A percentile compares a stretch with the other conserved stretches of the same genome.
phyloP scores from a whole-genome alignment of 1,140 invertebrate genomes.

The Eueides isabella region DNA sequence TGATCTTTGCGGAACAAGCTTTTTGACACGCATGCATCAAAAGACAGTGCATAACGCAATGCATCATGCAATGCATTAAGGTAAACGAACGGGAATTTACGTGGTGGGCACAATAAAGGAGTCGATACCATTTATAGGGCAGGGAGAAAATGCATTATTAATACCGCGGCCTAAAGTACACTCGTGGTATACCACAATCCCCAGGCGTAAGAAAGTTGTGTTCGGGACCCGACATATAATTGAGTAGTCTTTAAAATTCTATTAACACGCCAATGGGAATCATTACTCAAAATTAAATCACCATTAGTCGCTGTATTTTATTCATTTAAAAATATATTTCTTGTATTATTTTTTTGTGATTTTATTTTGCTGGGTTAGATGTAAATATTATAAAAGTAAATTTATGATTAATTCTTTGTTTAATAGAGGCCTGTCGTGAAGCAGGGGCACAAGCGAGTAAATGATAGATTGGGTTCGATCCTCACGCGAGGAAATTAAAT shows the following conservation, averaged over 20 bases:
- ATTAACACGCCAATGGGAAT: background rate
- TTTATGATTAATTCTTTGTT: too few relatives aligned
- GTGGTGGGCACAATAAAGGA: background rate
- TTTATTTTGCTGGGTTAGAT: background rate
- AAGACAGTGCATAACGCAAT: background rate
- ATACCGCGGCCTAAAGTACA: background rate
- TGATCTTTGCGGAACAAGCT: slow-evolving; percentile 2
- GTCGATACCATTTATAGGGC: slow-evolving; percentile 2
- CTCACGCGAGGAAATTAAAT: too few relatives aligned
- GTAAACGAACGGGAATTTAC: slow-evolving; percentile 6
- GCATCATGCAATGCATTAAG: slow-evolving; percentile 7
- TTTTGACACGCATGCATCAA: background rate
- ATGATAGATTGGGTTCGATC: too few relatives aligned
- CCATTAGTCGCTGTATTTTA: background rate
- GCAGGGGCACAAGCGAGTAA: too few relatives aligned
- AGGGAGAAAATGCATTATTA: background rate
- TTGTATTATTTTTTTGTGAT: background rate
- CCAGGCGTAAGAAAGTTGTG: background rate
- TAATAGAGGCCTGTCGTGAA: too few relatives aligned
- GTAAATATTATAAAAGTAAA: too few relatives aligned
- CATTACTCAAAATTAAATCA: background rate
- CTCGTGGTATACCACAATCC: background rate
- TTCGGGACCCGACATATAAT: background rate
- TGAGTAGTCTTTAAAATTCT: background rate
- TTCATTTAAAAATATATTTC: background rate